Conservation (phyloP, 2,113 vertebrate species). For the Desmodus rotundus region DNA sequence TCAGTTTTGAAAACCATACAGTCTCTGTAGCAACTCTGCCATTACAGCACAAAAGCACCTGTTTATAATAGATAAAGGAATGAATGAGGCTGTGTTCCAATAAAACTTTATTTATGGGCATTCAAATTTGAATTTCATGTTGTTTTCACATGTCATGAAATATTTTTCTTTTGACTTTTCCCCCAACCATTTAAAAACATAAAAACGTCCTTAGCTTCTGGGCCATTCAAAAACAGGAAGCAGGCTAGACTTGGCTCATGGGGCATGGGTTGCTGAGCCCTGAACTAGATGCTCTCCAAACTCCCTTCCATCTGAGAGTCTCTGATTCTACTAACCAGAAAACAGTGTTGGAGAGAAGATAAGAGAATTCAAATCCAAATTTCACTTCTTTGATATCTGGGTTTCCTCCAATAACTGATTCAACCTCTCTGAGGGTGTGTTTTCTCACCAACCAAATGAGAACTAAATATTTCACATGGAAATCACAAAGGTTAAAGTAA, state of each 20-base stretch:
- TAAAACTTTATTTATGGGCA: neutral
- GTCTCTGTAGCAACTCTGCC: neutral
- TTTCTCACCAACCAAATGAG: neutral
- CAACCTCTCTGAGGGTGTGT: neutral
- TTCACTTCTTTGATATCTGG: neutral
- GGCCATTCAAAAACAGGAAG: neutral
- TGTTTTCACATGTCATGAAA: neutral
- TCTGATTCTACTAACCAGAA: neutral
- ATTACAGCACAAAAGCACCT: neutral
- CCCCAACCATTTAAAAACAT: neutral
- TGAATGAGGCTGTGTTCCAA: neutral
- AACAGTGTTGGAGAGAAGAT: accelerated
- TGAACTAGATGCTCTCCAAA: neutral
- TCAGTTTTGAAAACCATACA: neutral
- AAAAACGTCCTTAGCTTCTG: neutral
- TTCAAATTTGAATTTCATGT: neutral
- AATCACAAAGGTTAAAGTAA: neutral
- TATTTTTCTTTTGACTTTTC: neutral
- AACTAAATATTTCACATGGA: neutral
- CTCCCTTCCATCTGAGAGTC: neutral
- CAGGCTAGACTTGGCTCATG: neutral
- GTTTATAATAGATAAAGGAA: neutral
- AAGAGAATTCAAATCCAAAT: neutral
- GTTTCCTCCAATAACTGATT: neutral
- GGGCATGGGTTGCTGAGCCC: neutral